Evolutionary conservation across 2,113 vertebrate genomes (phyloP), one percentile per base, ranked within the genome.

Genomic region (Octodon degus): DNA sequence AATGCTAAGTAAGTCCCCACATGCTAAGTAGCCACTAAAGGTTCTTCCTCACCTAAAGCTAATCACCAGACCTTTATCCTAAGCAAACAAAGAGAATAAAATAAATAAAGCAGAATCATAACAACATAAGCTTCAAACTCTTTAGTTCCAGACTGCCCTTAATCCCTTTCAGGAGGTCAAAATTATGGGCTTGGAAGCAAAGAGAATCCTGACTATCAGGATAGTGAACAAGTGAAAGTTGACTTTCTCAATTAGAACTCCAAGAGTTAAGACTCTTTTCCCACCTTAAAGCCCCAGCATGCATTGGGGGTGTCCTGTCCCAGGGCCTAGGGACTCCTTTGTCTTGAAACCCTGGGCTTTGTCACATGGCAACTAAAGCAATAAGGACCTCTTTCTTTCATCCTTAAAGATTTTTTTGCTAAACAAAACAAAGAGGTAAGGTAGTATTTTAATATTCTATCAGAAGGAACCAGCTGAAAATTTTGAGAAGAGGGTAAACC

Each of bases 341-440:
- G 97, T 97, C 88, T 97, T 97, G 65, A 96, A 96, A 93, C 77
- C 30, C 32, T 70, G 30, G 40, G 87, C 87, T 97, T 92, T 94
- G 84, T 93, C 96, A 97, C 67, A 74, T 27, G 84, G 86, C 95
- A 97, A 89, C 93, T 83, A 95, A 94, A 50, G 32, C 90, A 97
- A 89, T 89, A 92, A 94, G 79, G 37, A 43, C 92, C 65, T 76
- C 80, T 92, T 81, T 72, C 87, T 97, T 86, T 91, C 86, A 96
- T 87, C 65, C 50, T 92, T 96, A 81, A 96, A 83, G 37, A 25
- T 86, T 80, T 95, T 93, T 74, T 76, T 95, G 50, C 25, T 86
- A 87, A 86, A 88, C 58, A 70, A 82, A 88, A 90, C 30, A 50
- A 96, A 86, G 82, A 86, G 55, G 32, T 43, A 95, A 86, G 55